phyloP scores from a whole-genome alignment of 2,113 vertebrate genomes.

The Papio anubis region DNA sequence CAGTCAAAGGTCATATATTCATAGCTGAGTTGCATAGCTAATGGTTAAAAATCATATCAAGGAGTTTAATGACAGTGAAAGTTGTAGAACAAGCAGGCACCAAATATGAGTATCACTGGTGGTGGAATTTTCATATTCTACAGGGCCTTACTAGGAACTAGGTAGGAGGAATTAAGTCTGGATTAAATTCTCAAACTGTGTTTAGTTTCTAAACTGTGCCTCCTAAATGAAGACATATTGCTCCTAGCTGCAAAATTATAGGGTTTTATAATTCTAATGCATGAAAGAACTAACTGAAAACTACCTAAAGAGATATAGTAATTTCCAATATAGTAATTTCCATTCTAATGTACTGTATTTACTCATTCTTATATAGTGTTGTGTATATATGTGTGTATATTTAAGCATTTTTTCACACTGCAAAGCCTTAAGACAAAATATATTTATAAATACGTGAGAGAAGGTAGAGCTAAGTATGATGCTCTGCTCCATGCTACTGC shows the following conservation, averaged over 20 bases:
- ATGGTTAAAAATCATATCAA: background rate
- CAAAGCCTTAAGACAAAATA: slow-evolving; percentile 12
- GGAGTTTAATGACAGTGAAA: background rate
- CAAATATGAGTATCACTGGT: background rate
- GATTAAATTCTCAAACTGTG: slow-evolving; percentile 53
- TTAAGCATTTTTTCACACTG: background rate
- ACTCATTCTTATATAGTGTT: background rate
- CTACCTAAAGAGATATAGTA: background rate
- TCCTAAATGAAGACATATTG: slow-evolving; percentile 45
- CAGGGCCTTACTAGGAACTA: background rate
- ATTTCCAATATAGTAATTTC: slow-evolving; percentile 15
- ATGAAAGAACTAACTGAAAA: slow-evolving; percentile 31
- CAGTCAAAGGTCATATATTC: slow-evolving; percentile 25
- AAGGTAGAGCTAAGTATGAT: background rate
- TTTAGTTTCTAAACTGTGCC: slow-evolving; percentile 23
- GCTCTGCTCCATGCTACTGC: background rate
- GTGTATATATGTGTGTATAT: background rate
- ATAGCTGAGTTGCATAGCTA: background rate
- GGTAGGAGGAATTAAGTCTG: background rate
- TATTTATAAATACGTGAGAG: background rate
- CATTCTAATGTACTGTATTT: background rate
- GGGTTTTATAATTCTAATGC: slow-evolving; percentile 6
- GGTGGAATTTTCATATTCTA: background rate
- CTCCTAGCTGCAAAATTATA: slow-evolving; percentile 39
- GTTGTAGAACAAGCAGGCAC: background rate